Base-by-base conservation (phyloP, 2,888 invertebrate genomes). In the Bombylius major region DNA sequence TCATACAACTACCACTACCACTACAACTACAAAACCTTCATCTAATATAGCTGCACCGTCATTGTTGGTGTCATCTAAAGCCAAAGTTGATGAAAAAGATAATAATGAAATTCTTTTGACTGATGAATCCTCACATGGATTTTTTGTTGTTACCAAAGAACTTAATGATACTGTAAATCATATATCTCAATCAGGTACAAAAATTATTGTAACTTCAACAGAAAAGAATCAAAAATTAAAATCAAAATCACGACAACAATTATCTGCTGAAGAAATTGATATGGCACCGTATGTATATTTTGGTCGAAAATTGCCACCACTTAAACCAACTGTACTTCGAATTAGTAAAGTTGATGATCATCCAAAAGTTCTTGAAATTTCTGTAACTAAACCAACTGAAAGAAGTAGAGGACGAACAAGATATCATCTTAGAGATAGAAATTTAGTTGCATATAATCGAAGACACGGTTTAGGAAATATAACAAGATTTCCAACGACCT, bases 221-320 rank as follows among this genome's bases (percentile, higher is more conserved):
- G 61, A 61, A 47, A 61, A 59, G 47, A 14, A 54, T 11, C 58
- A 58, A 47, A 71, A 70, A 56, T 61, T 60, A 11, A 64, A 65
- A 4, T 59, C 61, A 0, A 65, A 69, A 42, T 63, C 62, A 48
- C 70, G 67, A 56, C 63, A 62, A 1, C 34, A 52, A 14, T 57
- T 62, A 1, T 64, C 66, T 33, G 56, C 64, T 8, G 65, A 66
- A n/a, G 71, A 69, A 47, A 66, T 69, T 48, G 84, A 84, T 64
- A 79, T 84, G 76, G 79, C 81, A 51, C 84, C 85, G 12, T 86
- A 86, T 69, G 75, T 84, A 56, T 82, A 78, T 65, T 86, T 86
- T 66, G 86, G 86, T 0, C 82, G 84, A 65, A 86, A 86, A 66
- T 65, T 80, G 47, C 74, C 76, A 2, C 75, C 76, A 0, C 68